These are phyloP conservation scores for human (Homo sapiens) DNA, from an alignment of 2,113 vertebrate genomes.

Conservation along the genomic window GRCh38 chr4:7307001-7307500, in stretches of 20 bases:
- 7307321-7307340: neutral
- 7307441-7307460: fast-evolving
- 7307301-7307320: neutral
- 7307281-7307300: neutral
- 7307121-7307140: neutral
- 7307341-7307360: slow-evolving; percentile 40
- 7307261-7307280: slow-evolving; percentile 34
- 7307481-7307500: fast-evolving
- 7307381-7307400: fast-evolving
- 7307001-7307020: neutral
- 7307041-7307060: neutral
- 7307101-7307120: fast-evolving
- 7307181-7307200: too few relatives aligned
- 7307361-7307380: neutral
- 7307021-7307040: neutral
- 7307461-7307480: fast-evolving
- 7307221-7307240: slow-evolving; percentile 30
- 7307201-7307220: neutral
- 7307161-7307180: fast-evolving
- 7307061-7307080: neutral
- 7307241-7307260: neutral
- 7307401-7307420: fast-evolving
- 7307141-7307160: neutral
- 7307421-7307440: too few relatives aligned
- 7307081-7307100: neutral